phyloP scores from a whole-genome alignment of 1,140 invertebrate species.

The Belonocnema kinseyi region DNA sequence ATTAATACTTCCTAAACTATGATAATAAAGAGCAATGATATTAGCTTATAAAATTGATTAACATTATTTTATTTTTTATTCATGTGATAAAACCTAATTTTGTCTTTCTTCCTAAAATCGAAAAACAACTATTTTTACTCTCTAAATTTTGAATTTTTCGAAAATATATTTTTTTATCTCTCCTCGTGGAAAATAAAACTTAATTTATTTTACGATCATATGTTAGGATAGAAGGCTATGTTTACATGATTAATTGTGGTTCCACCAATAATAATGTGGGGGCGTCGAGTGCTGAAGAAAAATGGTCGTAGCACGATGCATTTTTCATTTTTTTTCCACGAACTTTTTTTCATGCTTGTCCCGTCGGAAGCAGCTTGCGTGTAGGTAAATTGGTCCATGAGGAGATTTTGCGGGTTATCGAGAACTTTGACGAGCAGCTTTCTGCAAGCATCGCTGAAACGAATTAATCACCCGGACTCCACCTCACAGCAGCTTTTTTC shows the following conservation, averaged over 20 bases:
- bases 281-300: neutral
- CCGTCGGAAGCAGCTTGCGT: neutral
- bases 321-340: slow-evolving; percentile 25
- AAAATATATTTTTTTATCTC: too few relatives aligned
- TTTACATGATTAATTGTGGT: neutral
- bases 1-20: too few relatives aligned
- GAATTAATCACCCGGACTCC: slow-evolving; percentile 50
- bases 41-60: too few relatives aligned
- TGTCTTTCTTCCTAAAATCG: too few relatives aligned
- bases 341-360: slow-evolving; percentile 24
- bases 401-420: slow-evolving; percentile 45
- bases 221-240: neutral
- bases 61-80: too few relatives aligned
- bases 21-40: too few relatives aligned
- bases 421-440: slow-evolving; percentile 47
- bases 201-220: neutral
- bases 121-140: too few relatives aligned
- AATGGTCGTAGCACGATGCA: neutral
- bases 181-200: too few relatives aligned
- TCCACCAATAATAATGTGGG: neutral
- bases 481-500: slow-evolving; percentile 16
- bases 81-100: too few relatives aligned
- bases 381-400: slow-evolving; percentile 40
- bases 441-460: slow-evolving; percentile 36
- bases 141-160: too few relatives aligned